Evolutionary conservation across 2,888 invertebrate genomes (phyloP), one percentile per base, ranked within the genome.

Genomic region (Entomobrya multifasciata): DNA sequence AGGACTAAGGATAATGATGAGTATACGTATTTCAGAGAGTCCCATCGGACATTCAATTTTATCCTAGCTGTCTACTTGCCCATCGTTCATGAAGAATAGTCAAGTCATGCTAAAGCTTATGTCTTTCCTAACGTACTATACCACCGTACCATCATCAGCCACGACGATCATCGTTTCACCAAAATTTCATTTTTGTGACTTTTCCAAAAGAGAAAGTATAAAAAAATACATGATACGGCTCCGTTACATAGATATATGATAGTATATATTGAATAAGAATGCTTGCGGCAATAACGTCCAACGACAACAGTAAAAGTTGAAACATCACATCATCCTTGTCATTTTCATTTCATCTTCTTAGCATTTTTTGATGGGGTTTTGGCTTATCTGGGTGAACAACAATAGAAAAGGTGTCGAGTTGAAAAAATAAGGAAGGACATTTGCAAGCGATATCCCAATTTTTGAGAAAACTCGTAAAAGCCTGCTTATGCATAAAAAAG

Each of bases 11-110:
- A 49, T 65, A 49, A 79, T 81, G 81, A 72, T 81, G 81, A 81
- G 70, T 72, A 57, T 72, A 81, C 57, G 72, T 44, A 81, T 81
- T 67, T 72, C 27, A 36, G 8, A 36, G 36, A 72, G 70, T 81
- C 81, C 60, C 81, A 41, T 81, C 47, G 81, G 81, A 81, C 72
- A 81, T 81, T 81, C 70, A 70, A 72, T 81, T 81, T 81, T 52
- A 67, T 30, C 49, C 52, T 52, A 17, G 25, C 65, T 79, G 47
- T 62, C 67, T 36, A 36, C 36, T 52, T 65, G 55, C 30, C 52
- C 41, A 17, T 17, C 22, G 55, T 11, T 17, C 36, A 55, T 55
- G 55, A 36, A 20, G 55, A 17, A 55, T 36, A 22, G 47, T 30
- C 57, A 36, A 47, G 27, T n/a, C 20, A n/a, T 55, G 55, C 4